These are phyloP conservation scores for Homarus gammarus DNA, from an alignment of 2,888 invertebrate genomes.

Conservation along the genomic window DNA sequence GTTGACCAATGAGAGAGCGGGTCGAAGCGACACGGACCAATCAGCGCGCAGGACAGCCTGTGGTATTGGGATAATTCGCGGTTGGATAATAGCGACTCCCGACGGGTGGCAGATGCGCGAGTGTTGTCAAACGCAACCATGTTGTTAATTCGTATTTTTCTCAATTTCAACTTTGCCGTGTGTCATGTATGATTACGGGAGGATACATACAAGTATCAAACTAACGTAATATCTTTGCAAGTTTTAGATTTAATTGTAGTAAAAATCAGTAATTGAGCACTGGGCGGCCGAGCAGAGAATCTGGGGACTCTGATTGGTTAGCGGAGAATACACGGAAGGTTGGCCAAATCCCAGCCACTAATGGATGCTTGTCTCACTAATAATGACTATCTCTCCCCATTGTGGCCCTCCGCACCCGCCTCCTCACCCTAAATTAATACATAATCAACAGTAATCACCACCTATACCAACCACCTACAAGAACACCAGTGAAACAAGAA, in stretches of 20 bases:
- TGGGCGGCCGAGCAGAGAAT: slow-evolving; percentile 13
- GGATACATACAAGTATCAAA: no score
- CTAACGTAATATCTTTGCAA: not conserved
- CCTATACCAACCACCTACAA: no score
- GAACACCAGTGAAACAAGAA: no score
- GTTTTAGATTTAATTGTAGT: not conserved
- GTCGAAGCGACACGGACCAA: slow-evolving; percentile 53
- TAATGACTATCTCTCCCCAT: slow-evolving; percentile 59
- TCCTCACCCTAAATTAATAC: slow-evolving; percentile 43
- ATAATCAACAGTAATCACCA: slow-evolving; percentile 28
- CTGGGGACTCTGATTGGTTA: slow-evolving; percentile 57
- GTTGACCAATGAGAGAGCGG: slow-evolving; percentile 65
- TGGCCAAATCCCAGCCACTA: slow-evolving; percentile 64
- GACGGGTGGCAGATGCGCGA: slow-evolving; percentile 55
- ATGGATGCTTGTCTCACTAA: slow-evolving; percentile 68
- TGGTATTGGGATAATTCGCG: slow-evolving; percentile 74
- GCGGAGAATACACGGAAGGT: slow-evolving; percentile 69
- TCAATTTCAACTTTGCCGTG: no score
- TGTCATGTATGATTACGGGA: no score
- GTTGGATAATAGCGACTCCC: slow-evolving; percentile 70
- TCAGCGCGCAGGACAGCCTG: slow-evolving; percentile 65
- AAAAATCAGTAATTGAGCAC: not conserved
- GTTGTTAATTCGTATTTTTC: no score
- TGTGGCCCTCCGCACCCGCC: slow-evolving; percentile 13
- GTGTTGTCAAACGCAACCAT: not conserved